These are phyloP conservation scores for Cephalopachus bancanus DNA, from an alignment of 2,797 vertebrate species.

Conservation along the genomic window DNA sequence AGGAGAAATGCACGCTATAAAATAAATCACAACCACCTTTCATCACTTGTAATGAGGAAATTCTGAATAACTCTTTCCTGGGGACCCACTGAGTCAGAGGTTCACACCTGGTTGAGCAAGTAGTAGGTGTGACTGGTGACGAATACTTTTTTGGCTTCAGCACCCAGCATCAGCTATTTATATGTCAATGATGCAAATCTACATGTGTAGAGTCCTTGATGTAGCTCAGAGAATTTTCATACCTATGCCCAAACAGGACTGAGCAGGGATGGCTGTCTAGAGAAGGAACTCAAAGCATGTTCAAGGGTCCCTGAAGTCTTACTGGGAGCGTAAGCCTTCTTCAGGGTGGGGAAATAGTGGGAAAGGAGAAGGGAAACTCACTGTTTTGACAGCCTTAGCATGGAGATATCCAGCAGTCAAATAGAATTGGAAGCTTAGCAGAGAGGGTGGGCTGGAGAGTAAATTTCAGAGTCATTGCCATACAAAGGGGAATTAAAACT, in stretches of 20 bases:
- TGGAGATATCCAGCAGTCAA: not conserved
- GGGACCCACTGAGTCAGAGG: constrained; percentile 69
- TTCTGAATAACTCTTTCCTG: constrained; percentile 30
- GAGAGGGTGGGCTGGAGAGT: not conserved
- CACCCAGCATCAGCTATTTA: not conserved
- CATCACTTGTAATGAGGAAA: constrained; percentile 10
- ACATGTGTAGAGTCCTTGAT: not conserved
- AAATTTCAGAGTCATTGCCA: not conserved
- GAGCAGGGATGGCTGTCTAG: not conserved
- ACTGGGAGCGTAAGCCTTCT: not conserved
- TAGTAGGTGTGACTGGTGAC: constrained; percentile 45
- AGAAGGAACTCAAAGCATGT: not conserved
- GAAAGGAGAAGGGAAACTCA: not conserved
- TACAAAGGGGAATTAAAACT: not conserved
- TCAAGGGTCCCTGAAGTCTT: not conserved
- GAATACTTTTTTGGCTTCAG: not conserved
- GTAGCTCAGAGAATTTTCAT: not conserved
- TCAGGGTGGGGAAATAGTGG: too few species aligned
- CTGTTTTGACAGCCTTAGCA: not conserved
- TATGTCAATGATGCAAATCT: not conserved
- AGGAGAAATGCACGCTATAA: not conserved
- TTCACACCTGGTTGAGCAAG: constrained; percentile 46
- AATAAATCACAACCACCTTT: not conserved
- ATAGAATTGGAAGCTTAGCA: too few species aligned
- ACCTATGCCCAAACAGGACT: not conserved